Evolutionary conservation across 2,888 invertebrate species (phyloP).

Genomic region (Cephus runcator): DNA sequence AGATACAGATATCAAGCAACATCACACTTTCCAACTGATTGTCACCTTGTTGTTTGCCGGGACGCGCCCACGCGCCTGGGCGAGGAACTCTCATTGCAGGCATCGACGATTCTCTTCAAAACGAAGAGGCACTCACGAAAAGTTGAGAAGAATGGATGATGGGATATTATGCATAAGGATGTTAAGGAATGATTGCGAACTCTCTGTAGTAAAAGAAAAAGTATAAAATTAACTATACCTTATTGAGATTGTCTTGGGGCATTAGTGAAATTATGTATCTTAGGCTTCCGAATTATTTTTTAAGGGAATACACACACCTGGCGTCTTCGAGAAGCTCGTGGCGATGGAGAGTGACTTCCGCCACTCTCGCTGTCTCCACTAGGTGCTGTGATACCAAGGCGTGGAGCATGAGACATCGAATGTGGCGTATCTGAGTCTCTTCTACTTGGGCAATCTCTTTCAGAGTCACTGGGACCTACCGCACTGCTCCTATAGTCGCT

Average conservation of each 20-base stretch:
- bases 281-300: background rate
- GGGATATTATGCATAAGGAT: constrained; percentile 96
- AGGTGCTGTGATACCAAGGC: constrained; percentile 74
- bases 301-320: constrained; percentile 69
- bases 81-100: constrained; percentile 94
- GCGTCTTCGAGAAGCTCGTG: constrained; percentile 81
- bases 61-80: constrained; percentile 91
- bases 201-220: constrained; percentile 67
- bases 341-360: constrained; percentile 87
- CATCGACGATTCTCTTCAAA: constrained; percentile 95
- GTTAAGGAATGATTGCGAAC: constrained; percentile 94
- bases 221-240: background rate
- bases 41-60: constrained; percentile 83
- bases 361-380: constrained; percentile 87
- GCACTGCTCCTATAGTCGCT: constrained; percentile 95
- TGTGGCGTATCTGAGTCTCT: constrained; percentile 73
- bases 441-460: constrained; percentile 83
- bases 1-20: background rate
- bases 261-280: background rate
- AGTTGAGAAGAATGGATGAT: constrained; percentile 99
- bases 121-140: constrained; percentile 98
- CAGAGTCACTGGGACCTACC: constrained; percentile 90
- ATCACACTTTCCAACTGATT: background rate
- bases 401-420: constrained; percentile 64
- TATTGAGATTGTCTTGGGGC: background rate